phyloP scores from a whole-genome alignment of 2,113 vertebrate genomes.

The Oncorhynchus nerka region DNA sequence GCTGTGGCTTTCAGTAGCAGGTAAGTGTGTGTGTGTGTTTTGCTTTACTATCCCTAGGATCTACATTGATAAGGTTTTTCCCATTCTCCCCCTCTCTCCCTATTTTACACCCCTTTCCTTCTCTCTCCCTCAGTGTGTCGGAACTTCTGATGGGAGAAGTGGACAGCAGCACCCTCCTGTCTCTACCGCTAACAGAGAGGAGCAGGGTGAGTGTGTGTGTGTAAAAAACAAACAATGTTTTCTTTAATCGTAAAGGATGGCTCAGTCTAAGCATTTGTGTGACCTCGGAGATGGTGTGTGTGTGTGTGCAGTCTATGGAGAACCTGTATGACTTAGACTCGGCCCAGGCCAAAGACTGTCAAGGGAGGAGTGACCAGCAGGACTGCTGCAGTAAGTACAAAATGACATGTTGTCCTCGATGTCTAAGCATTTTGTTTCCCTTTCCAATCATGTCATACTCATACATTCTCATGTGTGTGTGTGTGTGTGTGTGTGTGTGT shows the following conservation, averaged over 20 bases:
- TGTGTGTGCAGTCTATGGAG: conserved; percentile 81
- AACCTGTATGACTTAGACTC: conserved; percentile 73
- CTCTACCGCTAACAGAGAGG: conserved; percentile 85
- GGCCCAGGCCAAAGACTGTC: background rate
- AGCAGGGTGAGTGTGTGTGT: conserved; percentile 78
- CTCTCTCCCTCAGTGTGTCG: conserved; percentile 76
- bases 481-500: conserved; percentile 43
- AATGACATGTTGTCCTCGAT: background rate
- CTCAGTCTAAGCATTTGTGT: no score
- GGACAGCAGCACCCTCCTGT: conserved; percentile 92
- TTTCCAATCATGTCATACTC: no score
- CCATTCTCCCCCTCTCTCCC: no score
- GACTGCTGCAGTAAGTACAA: background rate
- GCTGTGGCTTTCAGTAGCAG: conserved; percentile 96
- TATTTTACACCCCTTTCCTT: background rate
- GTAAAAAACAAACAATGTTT: no score
- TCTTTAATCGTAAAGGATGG: no score
- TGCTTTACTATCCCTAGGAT: background rate
- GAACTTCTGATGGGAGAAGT: conserved; percentile 97
- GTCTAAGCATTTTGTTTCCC: no score
- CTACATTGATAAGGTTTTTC: background rate
- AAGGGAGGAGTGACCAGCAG: background rate
- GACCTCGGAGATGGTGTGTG: background rate
- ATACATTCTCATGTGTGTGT: conserved; percentile 13
- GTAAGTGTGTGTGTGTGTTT: conserved; percentile 70